phyloP scores from a whole-genome alignment of 2,888 invertebrate species.

The Emmelina monodactyla region DNA sequence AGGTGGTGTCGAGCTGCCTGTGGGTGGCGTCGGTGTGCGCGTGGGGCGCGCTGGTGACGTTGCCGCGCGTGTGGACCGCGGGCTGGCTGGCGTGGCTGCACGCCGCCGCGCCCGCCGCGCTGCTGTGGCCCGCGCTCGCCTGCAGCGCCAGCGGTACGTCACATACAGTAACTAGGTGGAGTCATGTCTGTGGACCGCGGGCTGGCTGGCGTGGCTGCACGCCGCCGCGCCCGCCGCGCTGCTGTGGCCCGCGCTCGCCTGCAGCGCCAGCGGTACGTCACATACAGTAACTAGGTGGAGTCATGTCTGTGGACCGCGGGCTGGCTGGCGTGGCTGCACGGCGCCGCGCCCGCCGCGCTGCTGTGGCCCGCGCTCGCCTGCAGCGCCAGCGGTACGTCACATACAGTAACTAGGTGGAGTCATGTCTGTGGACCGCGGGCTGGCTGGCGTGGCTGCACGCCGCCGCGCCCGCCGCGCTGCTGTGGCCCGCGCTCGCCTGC shows the following conservation, averaged over 20 bases:
- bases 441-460: conserved; percentile 36
- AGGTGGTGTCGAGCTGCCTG: conserved; percentile 25
- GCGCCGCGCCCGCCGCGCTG: conserved; percentile 35
- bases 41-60: conserved; percentile 19
- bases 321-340: conserved; percentile 35
- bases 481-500: conserved; percentile 35
- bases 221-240: conserved; percentile 36
- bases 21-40: conserved; percentile 27
- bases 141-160: conserved; percentile 9
- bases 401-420: too few relatives aligned
- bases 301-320: too few relatives aligned
- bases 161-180: too few relatives aligned
- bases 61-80: conserved; percentile 23
- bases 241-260: conserved; percentile 35
- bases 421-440: too few relatives aligned
- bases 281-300: too few relatives aligned
- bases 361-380: conserved; percentile 35
- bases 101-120: conserved; percentile 33
- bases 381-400: conserved; percentile 12
- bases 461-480: conserved; percentile 34
- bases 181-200: too few relatives aligned
- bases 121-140: conserved; percentile 38
- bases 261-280: conserved; percentile 11
- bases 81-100: conserved; percentile 37
- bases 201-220: conserved; percentile 36